Evolutionary conservation across 2,113 vertebrate genomes (phyloP), one percentile per base, ranked within the genome.

Genomic region (Cranoglanis bouderius): DNA sequence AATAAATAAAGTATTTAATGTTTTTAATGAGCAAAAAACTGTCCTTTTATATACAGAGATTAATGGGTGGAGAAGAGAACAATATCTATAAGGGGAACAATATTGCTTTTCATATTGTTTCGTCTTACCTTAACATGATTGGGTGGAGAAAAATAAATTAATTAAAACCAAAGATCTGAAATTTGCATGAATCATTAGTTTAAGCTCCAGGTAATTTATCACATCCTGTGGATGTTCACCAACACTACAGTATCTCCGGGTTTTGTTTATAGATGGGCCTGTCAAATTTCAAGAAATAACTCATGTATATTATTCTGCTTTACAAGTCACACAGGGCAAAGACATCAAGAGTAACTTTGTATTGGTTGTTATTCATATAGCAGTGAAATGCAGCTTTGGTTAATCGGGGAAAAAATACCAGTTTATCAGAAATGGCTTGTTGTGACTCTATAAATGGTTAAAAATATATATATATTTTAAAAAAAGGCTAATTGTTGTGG

Each of bases 21-120:
- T 49, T 49, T 49, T 49, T 49, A 49, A 49, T 49, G 46, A 49
- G 46, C 46, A 10, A 49, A 49, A 49, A 49, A 49, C 46, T 49
- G 46, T 49, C 46, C 46, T 46, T 70, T 35, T 29, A 9, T 3
- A 10, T 16, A 67, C 65, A 87, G 92, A 92, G 87, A 85, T 90
- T 81, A 85, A 87, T 88, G 91, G n/a, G 35, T 6, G 35, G 18
- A 57, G 84, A 19, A 40, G 57, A n/a, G 35, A n/a, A 90, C 84
- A 40, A 87, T 59, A 51, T 21, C 13, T 43, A 86, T 80, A 57
- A 80, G 59, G 59, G 74, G 38, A 86, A 85, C 67, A 75, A 74
- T 91, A 91, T 91, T 87, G 89, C 85, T 90, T 85, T 90, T 82
- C 81, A 74, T 85, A 74, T 32, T 59, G 55, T 90, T 77, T 88